Conservation (phyloP, 2,113 vertebrate species). For the Chaenocephalus aceratus region DNA sequence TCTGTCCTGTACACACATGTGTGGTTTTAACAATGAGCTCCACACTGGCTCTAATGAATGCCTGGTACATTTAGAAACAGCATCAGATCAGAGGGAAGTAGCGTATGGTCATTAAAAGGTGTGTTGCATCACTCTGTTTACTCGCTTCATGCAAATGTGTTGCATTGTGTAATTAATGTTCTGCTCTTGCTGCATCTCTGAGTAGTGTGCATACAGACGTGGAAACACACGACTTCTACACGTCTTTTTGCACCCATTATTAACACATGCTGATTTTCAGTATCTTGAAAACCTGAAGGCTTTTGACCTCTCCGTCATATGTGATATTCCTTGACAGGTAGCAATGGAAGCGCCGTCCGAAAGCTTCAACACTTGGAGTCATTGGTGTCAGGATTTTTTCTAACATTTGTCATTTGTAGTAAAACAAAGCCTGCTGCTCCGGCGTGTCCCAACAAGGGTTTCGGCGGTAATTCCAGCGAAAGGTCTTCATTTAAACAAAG, state of each 20-base stretch:
- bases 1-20: conserved; percentile 40
- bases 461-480: conserved; percentile 34
- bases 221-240: conserved; percentile 23
- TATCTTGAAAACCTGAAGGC: conserved; percentile 17
- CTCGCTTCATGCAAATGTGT: conserved; percentile 31
- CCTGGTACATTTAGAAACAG: not conserved
- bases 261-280: conserved; percentile 17
- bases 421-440: not conserved
- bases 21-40: conserved; percentile 37
- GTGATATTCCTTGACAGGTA: conserved; percentile 41
- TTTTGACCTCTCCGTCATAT: conserved; percentile 32
- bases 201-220: conserved; percentile 21
- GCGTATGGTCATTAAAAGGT: conserved; percentile 2
- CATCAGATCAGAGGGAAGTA: conserved; percentile 12
- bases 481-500: conserved; percentile 38
- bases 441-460: conserved; percentile 1
- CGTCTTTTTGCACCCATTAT: conserved; percentile 41
- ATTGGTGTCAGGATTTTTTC: conserved; percentile 51
- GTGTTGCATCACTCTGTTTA: conserved; percentile 23
- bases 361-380: conserved; percentile 16
- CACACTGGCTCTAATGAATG: conserved; percentile 21
- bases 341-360: conserved; percentile 33
- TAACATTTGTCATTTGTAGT: conserved; percentile 37
- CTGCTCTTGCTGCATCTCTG: not conserved
- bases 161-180: conserved; percentile 14